Evolutionary conservation across 2,113 vertebrate species (phyloP), one percentile per base, ranked within the genome.

Genomic region (Gulo gulo): DNA sequence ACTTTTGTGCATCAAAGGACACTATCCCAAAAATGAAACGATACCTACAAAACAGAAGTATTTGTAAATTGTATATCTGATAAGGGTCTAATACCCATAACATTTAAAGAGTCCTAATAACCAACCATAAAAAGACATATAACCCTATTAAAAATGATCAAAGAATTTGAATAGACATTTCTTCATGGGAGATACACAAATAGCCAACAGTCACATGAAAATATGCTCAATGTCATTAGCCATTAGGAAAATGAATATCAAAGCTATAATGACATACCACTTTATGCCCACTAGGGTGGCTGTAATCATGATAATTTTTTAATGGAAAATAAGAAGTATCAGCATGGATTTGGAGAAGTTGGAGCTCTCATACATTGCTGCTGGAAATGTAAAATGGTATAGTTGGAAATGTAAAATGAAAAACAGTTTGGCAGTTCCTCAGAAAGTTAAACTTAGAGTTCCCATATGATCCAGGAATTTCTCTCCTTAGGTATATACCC

Each of bases 371-470:
- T 71, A 82, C 2, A 3, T 59, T 55, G 39, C 50, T 89, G 12
- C 47, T 88, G 59, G 10, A 69, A 88, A 76, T 92, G 26, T 45
- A 76, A 29, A 93, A 74, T 85, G 34, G 23, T 45, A 24, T 24
- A 93, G 81, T 24, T 10, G 39, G 73, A 74, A 18, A 42, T 86
- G 5, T 8, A 78, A 78, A 78, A 47, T 59, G 57, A 31, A 81
- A 89, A 83, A 45, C 11, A 45, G 61, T 79, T 86, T 92, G 69
- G 52, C 55, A 84, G 31, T 55, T 88, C 42, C 61, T 94, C 61
- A 61, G 45, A 95, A 88, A 88, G 83, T 79, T 83, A 88, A 92
- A n/a, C 34, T 83, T 63, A 86, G 42, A 65, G 42, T 78, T 93
- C 59, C 34, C 20, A 31, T 47, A 59, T 57, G 52, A 90, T 45